Conservation (phyloP, 2,113 vertebrate species). For the Silurus asotus region DNA sequence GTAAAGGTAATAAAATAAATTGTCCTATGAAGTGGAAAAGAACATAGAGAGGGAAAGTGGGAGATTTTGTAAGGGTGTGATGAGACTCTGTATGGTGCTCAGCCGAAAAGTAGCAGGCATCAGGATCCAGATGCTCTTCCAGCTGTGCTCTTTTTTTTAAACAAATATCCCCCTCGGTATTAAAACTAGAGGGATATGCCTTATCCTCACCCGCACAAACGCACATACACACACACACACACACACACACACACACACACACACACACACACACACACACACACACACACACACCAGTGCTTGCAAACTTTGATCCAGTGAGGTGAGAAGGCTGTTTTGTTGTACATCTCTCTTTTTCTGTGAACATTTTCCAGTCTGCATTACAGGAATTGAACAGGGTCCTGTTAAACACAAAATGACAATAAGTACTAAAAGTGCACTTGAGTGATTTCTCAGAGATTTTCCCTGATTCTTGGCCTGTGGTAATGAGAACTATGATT, state of each 20-base stretch:
- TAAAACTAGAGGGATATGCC: constrained; percentile 63
- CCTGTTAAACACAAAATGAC: constrained; percentile 28
- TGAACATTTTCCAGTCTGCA: constrained; percentile 31
- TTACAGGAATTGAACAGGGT: constrained; percentile 18
- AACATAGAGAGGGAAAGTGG: neutral
- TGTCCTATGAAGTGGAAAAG: neutral
- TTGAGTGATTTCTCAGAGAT: constrained; percentile 24
- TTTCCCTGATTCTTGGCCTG: constrained; percentile 27
- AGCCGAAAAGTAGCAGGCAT: constrained; percentile 62
- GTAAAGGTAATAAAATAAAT: too few relatives aligned
- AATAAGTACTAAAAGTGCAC: constrained; percentile 46
- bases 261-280: neutral
- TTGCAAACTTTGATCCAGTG: neutral
- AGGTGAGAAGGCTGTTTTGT: neutral
- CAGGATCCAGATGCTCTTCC: constrained; percentile 66
- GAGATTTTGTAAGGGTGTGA: constrained; percentile 3
- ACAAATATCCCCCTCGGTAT: constrained; percentile 65
- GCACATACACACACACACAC: neutral
- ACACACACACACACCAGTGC: neutral
- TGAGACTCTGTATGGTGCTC: constrained; percentile 26
- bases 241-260: neutral
- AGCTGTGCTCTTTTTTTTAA: constrained; percentile 59
- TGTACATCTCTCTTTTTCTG: neutral
- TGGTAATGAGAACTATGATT: constrained; percentile 38
- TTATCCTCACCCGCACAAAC: constrained; percentile 35